Conservation (phyloP, 2,797 vertebrate species). For the Anguilla megastoma region DNA sequence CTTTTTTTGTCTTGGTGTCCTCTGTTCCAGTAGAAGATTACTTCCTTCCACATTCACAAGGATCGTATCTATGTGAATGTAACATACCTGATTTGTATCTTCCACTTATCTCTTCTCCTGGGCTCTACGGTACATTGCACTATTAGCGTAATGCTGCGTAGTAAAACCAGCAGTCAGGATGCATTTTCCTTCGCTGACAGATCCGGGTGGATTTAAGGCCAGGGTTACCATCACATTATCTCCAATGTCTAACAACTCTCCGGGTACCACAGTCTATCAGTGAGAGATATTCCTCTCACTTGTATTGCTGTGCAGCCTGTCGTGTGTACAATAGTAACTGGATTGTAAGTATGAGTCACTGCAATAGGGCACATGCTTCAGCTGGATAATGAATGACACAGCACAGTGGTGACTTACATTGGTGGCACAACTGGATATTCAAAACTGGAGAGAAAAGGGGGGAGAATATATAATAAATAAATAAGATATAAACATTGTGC, state of each 20-base stretch:
- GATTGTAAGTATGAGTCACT: background rate
- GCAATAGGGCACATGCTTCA: background rate
- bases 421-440: background rate
- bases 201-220: background rate
- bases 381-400: background rate
- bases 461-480: background rate
- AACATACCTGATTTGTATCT: background rate
- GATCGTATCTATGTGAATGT: background rate
- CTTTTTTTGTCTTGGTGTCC: background rate
- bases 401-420: background rate
- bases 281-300: background rate
- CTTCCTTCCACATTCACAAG: background rate
- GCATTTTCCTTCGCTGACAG: background rate
- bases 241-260: background rate
- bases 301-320: background rate
- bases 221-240: background rate
- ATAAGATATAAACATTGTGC: background rate
- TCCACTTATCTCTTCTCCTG: background rate
- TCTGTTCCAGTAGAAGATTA: background rate
- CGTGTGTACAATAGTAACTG: background rate
- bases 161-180: background rate
- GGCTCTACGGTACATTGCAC: background rate
- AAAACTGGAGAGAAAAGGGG: background rate
- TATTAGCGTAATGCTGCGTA: background rate
- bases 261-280: background rate